A percentile compares a stretch with the other conserved stretches of the same genome.
These are phyloP conservation scores for Pemphigus obesinymphae DNA, from an alignment of 1,140 invertebrate species.

Conservation along the genomic window DNA sequence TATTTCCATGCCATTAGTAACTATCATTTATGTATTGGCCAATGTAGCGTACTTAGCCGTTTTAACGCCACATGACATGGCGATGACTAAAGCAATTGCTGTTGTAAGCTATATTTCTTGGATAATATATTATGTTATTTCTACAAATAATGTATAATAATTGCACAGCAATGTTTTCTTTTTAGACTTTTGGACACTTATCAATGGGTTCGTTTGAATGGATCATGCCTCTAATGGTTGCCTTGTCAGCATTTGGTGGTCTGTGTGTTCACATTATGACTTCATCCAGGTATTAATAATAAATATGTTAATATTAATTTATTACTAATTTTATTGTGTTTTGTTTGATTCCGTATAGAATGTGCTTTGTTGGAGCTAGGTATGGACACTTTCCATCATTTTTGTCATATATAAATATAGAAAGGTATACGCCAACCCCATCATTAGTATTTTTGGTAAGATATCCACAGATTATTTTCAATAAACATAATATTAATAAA, in stretches of 20 bases:
- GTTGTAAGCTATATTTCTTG: slow-evolving; percentile 62
- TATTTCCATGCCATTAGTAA: slow-evolving; percentile 86
- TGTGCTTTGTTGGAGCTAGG: slow-evolving; percentile 86
- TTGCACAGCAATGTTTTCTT: background rate
- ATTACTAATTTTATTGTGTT: background rate
- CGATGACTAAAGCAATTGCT: slow-evolving; percentile 85
- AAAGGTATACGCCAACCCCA: slow-evolving; percentile 75
- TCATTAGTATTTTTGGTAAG: slow-evolving; percentile 78
- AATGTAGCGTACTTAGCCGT: slow-evolving; percentile 93
- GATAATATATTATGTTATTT: background rate
- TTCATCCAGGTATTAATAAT: slow-evolving; percentile 56
- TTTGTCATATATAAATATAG: slow-evolving; percentile 77
- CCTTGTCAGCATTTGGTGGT: slow-evolving; percentile 78
- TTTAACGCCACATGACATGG: slow-evolving; percentile 73
- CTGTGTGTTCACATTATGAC: slow-evolving; percentile 86
- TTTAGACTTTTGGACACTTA: slow-evolving; percentile 65
- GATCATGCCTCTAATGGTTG: slow-evolving; percentile 80
- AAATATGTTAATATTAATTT: background rate
- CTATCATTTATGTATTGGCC: slow-evolving; percentile 83
- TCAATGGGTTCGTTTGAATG: slow-evolving; percentile 71
- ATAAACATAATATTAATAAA: background rate
- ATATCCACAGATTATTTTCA: no score
- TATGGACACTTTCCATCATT: slow-evolving; percentile 83
- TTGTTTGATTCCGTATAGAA: slow-evolving; percentile 51
- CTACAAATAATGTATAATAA: background rate